Percentiles rank a stretch among this genome's conserved stretches.
phyloP scores from a whole-genome alignment of 2,797 vertebrate species.

The Hipposideros larvatus region DNA sequence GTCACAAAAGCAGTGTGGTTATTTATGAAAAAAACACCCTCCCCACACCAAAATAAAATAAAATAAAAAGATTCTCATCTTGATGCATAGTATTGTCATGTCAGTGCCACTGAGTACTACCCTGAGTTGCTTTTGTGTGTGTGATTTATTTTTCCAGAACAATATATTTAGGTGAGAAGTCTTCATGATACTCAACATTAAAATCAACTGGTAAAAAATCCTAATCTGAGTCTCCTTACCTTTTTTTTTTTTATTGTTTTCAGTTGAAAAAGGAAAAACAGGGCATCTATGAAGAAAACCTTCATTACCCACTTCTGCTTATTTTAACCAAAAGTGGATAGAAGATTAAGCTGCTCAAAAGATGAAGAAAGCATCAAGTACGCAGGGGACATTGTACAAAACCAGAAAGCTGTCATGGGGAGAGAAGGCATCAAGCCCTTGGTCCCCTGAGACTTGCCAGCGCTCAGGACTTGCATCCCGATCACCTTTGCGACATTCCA shows the following conservation, averaged over 20 bases:
- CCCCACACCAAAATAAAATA: not conserved
- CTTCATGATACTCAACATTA: constrained; percentile 38
- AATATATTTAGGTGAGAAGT: constrained; percentile 60
- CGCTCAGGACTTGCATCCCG: no score
- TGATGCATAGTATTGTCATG: not conserved
- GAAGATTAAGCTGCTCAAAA: constrained; percentile 71
- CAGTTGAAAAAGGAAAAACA: constrained; percentile 95
- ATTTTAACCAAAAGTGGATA: constrained; percentile 91
- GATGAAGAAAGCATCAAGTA: constrained; percentile 9
- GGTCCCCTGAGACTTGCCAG: not conserved
- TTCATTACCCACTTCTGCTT: constrained; percentile 97
- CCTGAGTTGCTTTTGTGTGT: not conserved
- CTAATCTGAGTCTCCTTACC: constrained; percentile 74
- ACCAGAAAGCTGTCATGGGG: not conserved
- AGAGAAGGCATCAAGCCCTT: not conserved
- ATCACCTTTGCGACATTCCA: not conserved
- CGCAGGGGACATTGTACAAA: not conserved
- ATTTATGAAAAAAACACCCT: not conserved
- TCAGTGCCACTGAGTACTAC: not conserved
- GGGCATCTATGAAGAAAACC: constrained; percentile 95
- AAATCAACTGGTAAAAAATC: constrained; percentile 70
- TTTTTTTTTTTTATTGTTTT: constrained; percentile 83
- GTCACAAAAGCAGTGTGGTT: not conserved
- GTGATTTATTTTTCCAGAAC: constrained; percentile 22
- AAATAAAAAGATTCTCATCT: not conserved